Conservation (phyloP, 1,140 invertebrate genomes). For the Bombus fervidus region DNA sequence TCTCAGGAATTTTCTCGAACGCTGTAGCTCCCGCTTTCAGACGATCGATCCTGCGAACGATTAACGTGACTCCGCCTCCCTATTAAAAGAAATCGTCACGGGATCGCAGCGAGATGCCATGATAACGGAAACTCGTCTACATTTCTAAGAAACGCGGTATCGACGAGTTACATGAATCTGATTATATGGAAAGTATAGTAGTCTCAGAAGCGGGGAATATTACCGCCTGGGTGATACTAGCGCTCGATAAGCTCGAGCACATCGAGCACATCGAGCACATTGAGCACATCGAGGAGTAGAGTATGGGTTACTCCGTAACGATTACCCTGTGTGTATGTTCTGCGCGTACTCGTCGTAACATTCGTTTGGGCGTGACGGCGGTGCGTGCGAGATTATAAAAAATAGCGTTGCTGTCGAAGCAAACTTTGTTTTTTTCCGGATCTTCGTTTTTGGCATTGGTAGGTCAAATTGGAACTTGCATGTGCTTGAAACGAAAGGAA, state of each 20-base stretch:
- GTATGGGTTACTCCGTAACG: conserved; percentile 55
- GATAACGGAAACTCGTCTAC: conserved; percentile 30
- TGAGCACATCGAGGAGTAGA: background rate
- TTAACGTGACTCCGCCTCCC: background rate
- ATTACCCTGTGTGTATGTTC: background rate
- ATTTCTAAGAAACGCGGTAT: conserved; percentile 28
- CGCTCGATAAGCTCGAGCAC: conserved; percentile 51
- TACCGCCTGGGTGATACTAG: conserved; percentile 52
- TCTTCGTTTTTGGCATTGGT: background rate
- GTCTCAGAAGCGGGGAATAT: conserved; percentile 17
- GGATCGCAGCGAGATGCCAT: background rate
- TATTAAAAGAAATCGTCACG: conserved; percentile 4
- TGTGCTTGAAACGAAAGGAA: background rate
- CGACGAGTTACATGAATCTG: conserved; percentile 38
- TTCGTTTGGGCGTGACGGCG: background rate
- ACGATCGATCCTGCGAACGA: background rate
- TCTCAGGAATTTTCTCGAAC: background rate
- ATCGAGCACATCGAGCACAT: background rate
- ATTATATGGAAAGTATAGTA: conserved; percentile 32
- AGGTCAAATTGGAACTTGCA: background rate
- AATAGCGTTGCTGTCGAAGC: no score
- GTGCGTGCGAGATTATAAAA: background rate
- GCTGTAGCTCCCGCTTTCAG: background rate
- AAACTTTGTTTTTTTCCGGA: background rate
- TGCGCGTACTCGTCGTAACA: conserved; percentile 11